Evolutionary conservation across 2,113 vertebrate genomes (phyloP), one percentile per base, ranked within the genome.

Genomic region (Isurus oxyrinchus): DNA sequence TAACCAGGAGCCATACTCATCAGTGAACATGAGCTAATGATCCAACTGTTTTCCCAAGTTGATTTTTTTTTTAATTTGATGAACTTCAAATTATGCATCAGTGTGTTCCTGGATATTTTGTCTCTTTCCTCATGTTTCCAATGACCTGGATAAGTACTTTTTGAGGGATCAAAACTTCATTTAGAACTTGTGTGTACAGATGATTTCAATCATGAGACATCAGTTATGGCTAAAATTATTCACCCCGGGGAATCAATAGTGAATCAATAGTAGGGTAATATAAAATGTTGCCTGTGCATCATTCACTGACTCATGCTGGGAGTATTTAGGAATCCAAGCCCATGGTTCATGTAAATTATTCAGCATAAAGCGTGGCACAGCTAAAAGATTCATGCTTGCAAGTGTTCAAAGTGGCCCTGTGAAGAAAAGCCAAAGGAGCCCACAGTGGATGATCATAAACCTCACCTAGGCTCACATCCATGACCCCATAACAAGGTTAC

Each of bases 401-500:
- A 6, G 11, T 27, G 55, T 57, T 90, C 25, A 4, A 66, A 66
- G 63, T 14, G 61, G 13, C 61, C 11, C 7, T 61, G 61, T 88
- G 69, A 96, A 84, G 97, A 97, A 53, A 96, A 96, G 0, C 95
- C 69, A 55, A 97, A 98, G 2, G 96, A 96, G 2, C 53, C 94
- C 11, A 96, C 96, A 2, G 96, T 97, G 5, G 99, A 99, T 97
- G 98, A 98, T 96, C 99, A 99, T 0, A 99, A 99, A 97, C 99
- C 99, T 96, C 98, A 98, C n/a, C 97, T 99, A 95, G 99, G 99
- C n/a, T 99, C 99, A 0, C 97, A 97, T 96, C 99, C 99, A 53
- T 98, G 99, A 44, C 99, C 99, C 0, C 99, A 99, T 97, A 99
- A 99, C 98, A 98, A 98, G 97, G 99, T 99, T 96, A 98, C 99